These are phyloP conservation scores for Oikopleura dioica DNA, from an alignment of 23 tunicate species.

Conservation along the genomic window DNA sequence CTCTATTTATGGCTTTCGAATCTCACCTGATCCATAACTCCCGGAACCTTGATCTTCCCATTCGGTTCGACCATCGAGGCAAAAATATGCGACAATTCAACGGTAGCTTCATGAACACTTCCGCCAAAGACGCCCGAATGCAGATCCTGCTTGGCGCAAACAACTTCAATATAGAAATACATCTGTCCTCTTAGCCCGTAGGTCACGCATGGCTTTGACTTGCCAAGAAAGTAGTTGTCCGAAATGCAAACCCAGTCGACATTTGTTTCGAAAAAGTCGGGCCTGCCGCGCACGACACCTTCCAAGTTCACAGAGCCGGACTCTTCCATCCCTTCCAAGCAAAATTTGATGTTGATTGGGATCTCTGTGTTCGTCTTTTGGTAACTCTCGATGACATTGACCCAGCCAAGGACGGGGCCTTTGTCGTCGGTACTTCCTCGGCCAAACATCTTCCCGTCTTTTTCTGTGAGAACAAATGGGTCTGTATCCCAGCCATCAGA, in stretches of 20 bases:
- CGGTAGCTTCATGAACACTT: slow-evolving; percentile 81
- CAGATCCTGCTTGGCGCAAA: neutral
- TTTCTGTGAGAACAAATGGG: neutral
- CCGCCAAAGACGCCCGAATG: slow-evolving; percentile 38
- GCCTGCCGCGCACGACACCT: neutral
- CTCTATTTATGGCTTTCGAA: no score
- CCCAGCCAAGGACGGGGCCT: slow-evolving; percentile 10
- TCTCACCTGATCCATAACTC: slow-evolving; percentile 41
- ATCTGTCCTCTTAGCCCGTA: neutral
- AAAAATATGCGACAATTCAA: slow-evolving; percentile 58
- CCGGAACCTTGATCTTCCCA: slow-evolving; percentile 73
- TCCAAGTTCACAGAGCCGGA: neutral
- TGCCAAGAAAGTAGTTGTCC: slow-evolving; percentile 9
- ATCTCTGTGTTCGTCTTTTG: neutral
- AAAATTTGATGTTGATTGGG: slow-evolving; percentile 7
- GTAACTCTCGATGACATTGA: neutral
- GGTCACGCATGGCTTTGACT: slow-evolving; percentile 3
- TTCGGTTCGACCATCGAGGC: slow-evolving; percentile 41
- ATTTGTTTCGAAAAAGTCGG: slow-evolving; percentile 7
- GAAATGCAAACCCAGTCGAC: slow-evolving; percentile 13
- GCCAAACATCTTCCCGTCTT: neutral
- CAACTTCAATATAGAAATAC: neutral
- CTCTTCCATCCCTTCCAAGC: slow-evolving; percentile 9
- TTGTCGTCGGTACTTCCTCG: slow-evolving; percentile 5
- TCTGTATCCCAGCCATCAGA: slow-evolving; percentile 13